Percentiles rank a stretch among this genome's conserved stretches.
Evolutionary conservation across 1,140 invertebrate species (phyloP).

Genomic region (Palaemon carinicauda): DNA sequence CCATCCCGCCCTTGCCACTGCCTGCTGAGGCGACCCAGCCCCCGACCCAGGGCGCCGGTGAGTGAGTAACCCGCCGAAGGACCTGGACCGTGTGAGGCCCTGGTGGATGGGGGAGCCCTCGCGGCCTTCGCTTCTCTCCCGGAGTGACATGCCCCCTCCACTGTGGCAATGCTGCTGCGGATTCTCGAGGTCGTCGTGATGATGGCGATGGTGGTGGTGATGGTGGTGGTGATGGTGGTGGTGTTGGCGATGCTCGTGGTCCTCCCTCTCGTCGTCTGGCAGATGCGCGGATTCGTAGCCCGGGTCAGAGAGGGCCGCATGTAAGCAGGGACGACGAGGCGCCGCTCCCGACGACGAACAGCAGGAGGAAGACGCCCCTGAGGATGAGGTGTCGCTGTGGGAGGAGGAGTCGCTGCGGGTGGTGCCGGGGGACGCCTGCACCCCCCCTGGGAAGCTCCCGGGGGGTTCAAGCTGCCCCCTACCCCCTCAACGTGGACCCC

Average conservation of each 20-base stretch:
- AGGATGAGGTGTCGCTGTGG: constrained; percentile 32
- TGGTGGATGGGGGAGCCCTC: constrained; percentile 52
- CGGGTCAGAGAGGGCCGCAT: constrained; percentile 35
- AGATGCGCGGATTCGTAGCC: constrained; percentile 53
- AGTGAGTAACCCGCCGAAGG: constrained; percentile 44
- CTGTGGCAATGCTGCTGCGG: constrained; percentile 24
- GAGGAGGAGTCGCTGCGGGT: constrained; percentile 39
- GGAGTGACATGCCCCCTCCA: constrained; percentile 45
- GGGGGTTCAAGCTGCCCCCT: constrained; percentile 43
- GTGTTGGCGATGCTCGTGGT: neutral
- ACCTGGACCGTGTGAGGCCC: constrained; percentile 49
- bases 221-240: constrained; percentile 23
- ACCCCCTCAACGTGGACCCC: constrained; percentile 22
- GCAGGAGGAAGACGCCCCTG: constrained; percentile 24
- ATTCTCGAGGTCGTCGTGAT: neutral
- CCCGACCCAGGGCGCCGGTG: constrained; percentile 43
- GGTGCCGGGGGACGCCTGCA: constrained; percentile 42
- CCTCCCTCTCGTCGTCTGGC: constrained; percentile 40
- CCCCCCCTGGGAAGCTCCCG: constrained; percentile 25
- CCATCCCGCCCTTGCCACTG: constrained; percentile 26
- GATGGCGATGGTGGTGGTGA: neutral
- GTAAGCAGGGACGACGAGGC: constrained; percentile 18
- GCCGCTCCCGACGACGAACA: constrained; percentile 34
- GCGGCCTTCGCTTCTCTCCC: constrained; percentile 46
- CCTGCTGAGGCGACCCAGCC: constrained; percentile 37